Base-by-base conservation (phyloP, 2,797 vertebrate genomes). In the Poecilia wingei region DNA sequence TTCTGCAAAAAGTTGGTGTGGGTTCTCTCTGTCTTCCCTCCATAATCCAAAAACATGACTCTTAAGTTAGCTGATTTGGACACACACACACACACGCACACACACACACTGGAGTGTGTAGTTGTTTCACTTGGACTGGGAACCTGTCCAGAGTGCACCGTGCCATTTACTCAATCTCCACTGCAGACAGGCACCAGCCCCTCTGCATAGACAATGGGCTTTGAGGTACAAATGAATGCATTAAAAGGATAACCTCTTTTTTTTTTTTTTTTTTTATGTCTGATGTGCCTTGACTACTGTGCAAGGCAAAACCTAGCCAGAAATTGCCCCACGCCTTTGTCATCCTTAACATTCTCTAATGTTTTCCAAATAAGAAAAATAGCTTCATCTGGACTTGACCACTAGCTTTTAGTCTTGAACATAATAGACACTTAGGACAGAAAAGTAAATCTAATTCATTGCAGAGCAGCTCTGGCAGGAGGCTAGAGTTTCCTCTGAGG, bases 341-440 rank as follows among this genome's bases (percentile, higher is more conserved):
- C 45, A 31, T 64, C 9, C 55, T 31, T 75, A 0, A 22, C 66
- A 36, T 75, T 43, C 45, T 69, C 25, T 36, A 31, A 55, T 13
- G 43, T 39, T 33, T 49, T 46, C 12, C 25, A 53, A 73, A 20
- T 13, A 53, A 39, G 18, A 53, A 73, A 53, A 75, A 75, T 43
- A 33, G n/a, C 16, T 14, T 13, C 3, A 74, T 16, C 33, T 61
- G 20, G 3, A 39, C 46, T 20, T 66, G 51, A 77, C 57, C 5
- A 13, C 12, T 51, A n/a, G 39, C 25, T 33, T 61, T 36, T 46
- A 64, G 72, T 76, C 33, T 75, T 74, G 16, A 39, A 64, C 73
- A 45, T 74, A 57, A 70, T 80, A 4, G 28, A 39, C 25, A 72
- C 77, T 46, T 22, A 45, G 75, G 72, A 53, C 12, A 41, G 7